These are phyloP conservation scores for Enteromius unitaeniatus DNA, from an alignment of 2,797 vertebrate species.

Conservation along the genomic window DNA sequence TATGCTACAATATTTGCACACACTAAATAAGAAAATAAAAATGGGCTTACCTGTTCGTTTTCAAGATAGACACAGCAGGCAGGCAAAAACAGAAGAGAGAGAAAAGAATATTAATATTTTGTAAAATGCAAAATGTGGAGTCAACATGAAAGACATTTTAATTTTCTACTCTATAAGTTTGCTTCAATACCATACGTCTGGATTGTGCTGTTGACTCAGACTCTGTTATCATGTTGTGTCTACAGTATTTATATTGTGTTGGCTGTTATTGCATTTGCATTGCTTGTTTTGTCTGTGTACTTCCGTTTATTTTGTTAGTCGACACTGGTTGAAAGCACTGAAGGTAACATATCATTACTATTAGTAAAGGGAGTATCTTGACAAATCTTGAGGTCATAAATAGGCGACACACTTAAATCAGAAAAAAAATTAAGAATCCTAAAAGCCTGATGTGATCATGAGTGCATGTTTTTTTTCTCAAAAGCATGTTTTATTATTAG, in stretches of 20 bases:
- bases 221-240: background rate
- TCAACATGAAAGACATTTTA: background rate
- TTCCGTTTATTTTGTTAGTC: background rate
- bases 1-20: conserved; percentile 32
- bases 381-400: background rate
- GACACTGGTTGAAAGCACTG: background rate
- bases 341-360: background rate
- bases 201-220: background rate
- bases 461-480: background rate
- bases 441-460: background rate
- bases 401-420: background rate
- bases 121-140: conserved; percentile 4
- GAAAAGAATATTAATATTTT: conserved; percentile 14
- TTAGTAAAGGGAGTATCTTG: background rate
- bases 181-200: background rate
- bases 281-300: conserved; percentile 1
- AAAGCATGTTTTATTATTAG: background rate
- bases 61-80: conserved; percentile 29
- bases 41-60: conserved; percentile 67
- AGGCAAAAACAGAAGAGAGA: conserved; percentile 53
- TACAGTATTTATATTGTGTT: background rate
- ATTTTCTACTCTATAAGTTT: background rate
- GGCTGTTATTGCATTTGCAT: background rate
- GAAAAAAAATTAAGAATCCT: background rate
- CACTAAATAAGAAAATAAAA: conserved; percentile 33